phyloP scores from a whole-genome alignment of 2,888 invertebrate genomes.

The Pecten maximus region DNA sequence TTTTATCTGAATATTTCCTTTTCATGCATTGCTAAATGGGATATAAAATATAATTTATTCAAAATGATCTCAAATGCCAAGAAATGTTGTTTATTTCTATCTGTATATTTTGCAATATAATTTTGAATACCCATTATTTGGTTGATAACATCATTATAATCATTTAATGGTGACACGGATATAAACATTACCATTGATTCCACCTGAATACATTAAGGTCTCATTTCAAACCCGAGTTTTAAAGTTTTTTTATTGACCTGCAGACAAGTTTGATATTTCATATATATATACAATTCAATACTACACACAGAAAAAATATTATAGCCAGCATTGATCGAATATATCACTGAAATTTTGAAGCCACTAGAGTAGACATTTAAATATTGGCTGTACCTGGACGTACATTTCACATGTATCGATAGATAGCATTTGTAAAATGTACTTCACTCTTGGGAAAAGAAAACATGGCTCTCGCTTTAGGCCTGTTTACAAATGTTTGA shows the following conservation, averaged over 20 bases:
- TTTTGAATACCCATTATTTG: not conserved
- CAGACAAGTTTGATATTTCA: not conserved
- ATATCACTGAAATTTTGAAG: not conserved
- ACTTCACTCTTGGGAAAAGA: constrained; percentile 8
- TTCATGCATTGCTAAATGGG: not conserved
- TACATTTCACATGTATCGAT: not conserved
- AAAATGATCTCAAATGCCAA: not conserved
- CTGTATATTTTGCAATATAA: not conserved
- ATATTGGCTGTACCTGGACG: not conserved
- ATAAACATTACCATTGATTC: not conserved
- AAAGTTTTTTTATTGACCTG: not conserved
- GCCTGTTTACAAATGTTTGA: constrained; percentile 6
- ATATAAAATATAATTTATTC: not conserved
- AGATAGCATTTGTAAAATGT: not conserved
- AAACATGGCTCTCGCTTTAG: constrained; percentile 16
- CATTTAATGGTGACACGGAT: not conserved
- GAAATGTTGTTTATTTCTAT: not conserved
- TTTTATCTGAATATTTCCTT: not conserved
- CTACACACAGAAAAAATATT: not conserved
- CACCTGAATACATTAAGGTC: not conserved
- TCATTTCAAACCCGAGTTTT: not conserved
- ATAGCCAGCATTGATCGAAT: not conserved
- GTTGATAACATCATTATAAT: not conserved
- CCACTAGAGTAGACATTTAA: not conserved
- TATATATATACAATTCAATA: not conserved